These are phyloP conservation scores for Cotesia glomerata DNA, from an alignment of 1,140 invertebrate species.

Conservation along the genomic window DNA sequence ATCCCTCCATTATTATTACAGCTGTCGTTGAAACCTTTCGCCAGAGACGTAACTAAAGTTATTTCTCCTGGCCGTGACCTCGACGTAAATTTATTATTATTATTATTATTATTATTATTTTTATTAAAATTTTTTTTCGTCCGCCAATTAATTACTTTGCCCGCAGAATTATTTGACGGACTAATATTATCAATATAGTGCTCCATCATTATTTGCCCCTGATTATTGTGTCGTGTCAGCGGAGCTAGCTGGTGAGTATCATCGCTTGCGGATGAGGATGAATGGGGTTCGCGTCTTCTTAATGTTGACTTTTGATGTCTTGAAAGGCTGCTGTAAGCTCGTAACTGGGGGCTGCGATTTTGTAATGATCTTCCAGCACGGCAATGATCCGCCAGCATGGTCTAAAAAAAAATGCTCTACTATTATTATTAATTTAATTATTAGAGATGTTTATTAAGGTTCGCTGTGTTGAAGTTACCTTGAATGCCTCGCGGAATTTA, in stretches of 20 bases:
- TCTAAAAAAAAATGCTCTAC: slow-evolving; percentile 37
- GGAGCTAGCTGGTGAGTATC: slow-evolving; percentile 46
- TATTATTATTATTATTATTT: not conserved
- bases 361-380: slow-evolving; percentile 43
- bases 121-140: not conserved
- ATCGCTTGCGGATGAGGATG: slow-evolving; percentile 48
- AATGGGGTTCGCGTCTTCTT: slow-evolving; percentile 37
- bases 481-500: slow-evolving; percentile 84
- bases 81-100: slow-evolving; percentile 7
- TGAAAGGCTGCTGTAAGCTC: slow-evolving; percentile 52
- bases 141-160: not conserved
- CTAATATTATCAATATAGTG: not conserved
- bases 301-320: slow-evolving; percentile 43
- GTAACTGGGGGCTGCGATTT: slow-evolving; percentile 37
- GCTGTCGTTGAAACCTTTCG: slow-evolving; percentile 46
- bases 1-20: slow-evolving; percentile 39
- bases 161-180: not conserved
- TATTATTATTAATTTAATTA: not conserved
- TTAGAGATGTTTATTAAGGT: not conserved
- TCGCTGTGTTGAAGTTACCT: slow-evolving; percentile 60
- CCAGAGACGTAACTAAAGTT: slow-evolving; percentile 55
- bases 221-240: not conserved
- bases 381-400: slow-evolving; percentile 59
- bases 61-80: slow-evolving; percentile 49
- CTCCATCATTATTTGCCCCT: not conserved